A percentile compares a stretch with the other conserved stretches of the same genome.
Evolutionary conservation across 2,888 invertebrate genomes (phyloP).

Genomic region (Callinectes sapidus): DNA sequence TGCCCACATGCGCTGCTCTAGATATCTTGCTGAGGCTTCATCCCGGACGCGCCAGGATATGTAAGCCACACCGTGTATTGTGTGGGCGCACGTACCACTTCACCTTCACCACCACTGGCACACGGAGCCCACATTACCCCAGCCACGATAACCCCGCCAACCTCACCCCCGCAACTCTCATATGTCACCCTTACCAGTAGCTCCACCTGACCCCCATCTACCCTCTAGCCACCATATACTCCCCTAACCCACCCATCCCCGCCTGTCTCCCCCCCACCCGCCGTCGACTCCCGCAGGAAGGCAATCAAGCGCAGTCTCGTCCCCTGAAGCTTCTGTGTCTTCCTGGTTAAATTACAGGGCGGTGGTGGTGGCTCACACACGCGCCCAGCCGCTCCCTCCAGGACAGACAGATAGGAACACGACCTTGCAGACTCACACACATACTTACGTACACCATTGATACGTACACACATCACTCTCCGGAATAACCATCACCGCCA

Average conservation of each 20-base stretch:
- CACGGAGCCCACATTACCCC: background rate
- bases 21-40: background rate
- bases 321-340: conserved; percentile 9
- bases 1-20: background rate
- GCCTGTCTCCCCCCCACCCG: background rate
- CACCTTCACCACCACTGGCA: background rate
- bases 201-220: background rate
- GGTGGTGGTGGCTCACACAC: background rate
- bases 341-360: conserved; percentile 18
- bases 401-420: background rate
- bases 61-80: conserved; percentile 28
- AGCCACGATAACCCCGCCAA: background rate
- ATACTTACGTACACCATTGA: background rate
- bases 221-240: background rate
- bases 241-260: background rate
- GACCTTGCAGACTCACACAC: background rate
- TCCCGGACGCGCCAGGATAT: background rate
- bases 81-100: background rate
- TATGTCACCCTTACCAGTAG: background rate
- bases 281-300: background rate
- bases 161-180: background rate
- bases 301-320: conserved; percentile 24
- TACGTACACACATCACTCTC: background rate
- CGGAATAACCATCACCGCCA: background rate
- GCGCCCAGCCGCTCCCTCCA: background rate